Evolutionary conservation across 2,888 invertebrate genomes (phyloP).

Genomic region (Sycophila texana): DNA sequence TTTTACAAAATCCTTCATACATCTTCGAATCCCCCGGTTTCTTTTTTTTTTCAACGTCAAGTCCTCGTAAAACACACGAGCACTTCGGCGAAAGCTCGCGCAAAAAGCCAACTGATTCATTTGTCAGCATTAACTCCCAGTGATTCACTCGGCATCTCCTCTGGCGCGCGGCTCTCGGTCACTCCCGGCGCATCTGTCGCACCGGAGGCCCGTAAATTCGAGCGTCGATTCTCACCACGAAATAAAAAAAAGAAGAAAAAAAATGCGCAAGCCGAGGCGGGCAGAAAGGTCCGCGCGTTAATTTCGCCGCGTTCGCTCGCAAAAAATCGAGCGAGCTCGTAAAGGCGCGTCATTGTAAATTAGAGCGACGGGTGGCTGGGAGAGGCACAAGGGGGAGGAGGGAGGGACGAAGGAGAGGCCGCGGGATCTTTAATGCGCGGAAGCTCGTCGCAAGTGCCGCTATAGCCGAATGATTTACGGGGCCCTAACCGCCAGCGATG

Average conservation of each 20-base stretch:
- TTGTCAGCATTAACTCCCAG: neutral
- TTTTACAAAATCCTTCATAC: too few relatives aligned
- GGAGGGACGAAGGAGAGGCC: neutral
- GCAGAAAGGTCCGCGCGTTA: neutral
- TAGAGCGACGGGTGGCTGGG: neutral
- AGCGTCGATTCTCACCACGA: neutral
- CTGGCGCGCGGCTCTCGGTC: neutral
- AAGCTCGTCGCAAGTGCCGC: slow-evolving; percentile 39
- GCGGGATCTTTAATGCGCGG: slow-evolving; percentile 37
- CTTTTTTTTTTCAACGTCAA: neutral
- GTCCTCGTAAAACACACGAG: neutral
- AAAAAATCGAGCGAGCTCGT: neutral
- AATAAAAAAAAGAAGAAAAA: neutral
- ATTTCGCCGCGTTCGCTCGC: too few relatives aligned
- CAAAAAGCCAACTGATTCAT: slow-evolving; percentile 9
- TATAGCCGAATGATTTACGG: slow-evolving; percentile 50
- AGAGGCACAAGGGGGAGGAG: neutral
- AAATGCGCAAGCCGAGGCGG: too few relatives aligned
- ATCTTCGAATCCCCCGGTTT: too few relatives aligned
- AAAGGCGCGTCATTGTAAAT: slow-evolving; percentile 17
- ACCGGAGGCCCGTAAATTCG: slow-evolving; percentile 5
- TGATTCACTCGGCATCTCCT: slow-evolving; percentile 15
- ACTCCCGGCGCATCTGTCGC: neutral
- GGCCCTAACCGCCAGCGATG: slow-evolving; percentile 28
- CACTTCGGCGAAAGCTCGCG: too few relatives aligned